Base-by-base conservation (phyloP, 2,888 invertebrate species). In the Matsumyia berberina region DNA sequence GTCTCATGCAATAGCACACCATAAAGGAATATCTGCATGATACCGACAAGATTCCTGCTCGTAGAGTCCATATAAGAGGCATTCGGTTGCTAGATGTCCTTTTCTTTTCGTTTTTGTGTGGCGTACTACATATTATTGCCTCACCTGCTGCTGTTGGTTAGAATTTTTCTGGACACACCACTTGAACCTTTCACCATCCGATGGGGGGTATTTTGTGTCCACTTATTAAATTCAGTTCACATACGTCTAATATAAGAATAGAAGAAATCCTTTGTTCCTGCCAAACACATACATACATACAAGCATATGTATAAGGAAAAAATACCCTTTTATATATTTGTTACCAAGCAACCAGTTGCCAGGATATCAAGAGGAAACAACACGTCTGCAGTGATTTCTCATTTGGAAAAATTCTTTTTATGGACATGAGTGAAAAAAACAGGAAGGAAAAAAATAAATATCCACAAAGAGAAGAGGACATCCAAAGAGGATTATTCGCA, bases 271-370 rank as follows among this genome's bases (percentile, higher is more conserved):
- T 69, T 55, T 67, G 15, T 42, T 37, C 15, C 9, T 46, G 6
- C 12, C 31, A 5, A 37, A 35, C 33, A 19, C 31, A 29, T 29
- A 5, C 24, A 49, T 46, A 17, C 17, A n/a, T 15, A 29, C 33
- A 29, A 29, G 6, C 24, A 49, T 46, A 17, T 33, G n/a, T 15
- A 33, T 12, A 33, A 33, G 35, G 11, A 51, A 57, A 15, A 46
- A 0, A 57, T 46, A 33, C 55, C 55, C 44, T 60, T 67, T 67
- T 76, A 44, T 62, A 44, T 62, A 58, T 79, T 73, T 57, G 53
- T 82, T 37, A 66, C 82, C 66, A 82, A 51, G 82, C 70, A 53
- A 66, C 53, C 66, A 60, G 82, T 77, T 82, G 70, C 70, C 64
- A 60, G 46, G 77, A 53, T 66, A 76, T 46, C 57, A 58, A 67